Evolutionary conservation across 2,888 invertebrate species (phyloP), one percentile per base, ranked within the genome.

Genomic region (Tipula helvola): DNA sequence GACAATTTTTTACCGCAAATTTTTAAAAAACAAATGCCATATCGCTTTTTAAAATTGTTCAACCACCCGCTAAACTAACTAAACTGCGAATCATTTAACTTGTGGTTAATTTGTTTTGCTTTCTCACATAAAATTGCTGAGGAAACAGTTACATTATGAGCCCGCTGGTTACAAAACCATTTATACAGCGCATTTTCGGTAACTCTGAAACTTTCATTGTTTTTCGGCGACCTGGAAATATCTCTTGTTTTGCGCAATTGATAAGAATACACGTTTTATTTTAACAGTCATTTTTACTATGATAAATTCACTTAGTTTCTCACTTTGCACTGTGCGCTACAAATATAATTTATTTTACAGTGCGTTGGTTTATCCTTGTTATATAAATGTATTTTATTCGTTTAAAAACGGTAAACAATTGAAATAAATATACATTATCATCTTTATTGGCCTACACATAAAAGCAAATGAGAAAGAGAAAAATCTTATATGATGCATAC

Each of bases 141-240:
- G 3, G 44, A 44, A 44, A 44, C 10, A 12, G 44, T 44, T 10
- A 44, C 10, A 3, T 44, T 44, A 10, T 44, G 44, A 44, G 44
- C 7, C 44, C 44, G 10, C 10, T 87, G 28, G 28, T 28, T 86
- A 36, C 87, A 36, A 44, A 87, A 88, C 87, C 87, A 87, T 85
- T 87, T 87, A 86, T 85, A 88, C 39, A 87, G 85, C n/a, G 88
- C 87, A 88, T 39, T 3, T 86, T 87, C 0, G 87, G 87, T 13
- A 87, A 28, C 36, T 86, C 85, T 18, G 87, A 84, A 8, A 57
- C 42, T 47, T 87, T 86, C 5, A 88, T 18, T 16, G 85, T 86
- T 39, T 87, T 86, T 36, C 88, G 52, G 41, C 87, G 86, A 13
- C 86, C 28, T 5, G 87, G n/a, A 36, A 86, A 28, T 28, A 28